Conservation (phyloP, 1,140 invertebrate genomes). For the Aphelinus certus region DNA sequence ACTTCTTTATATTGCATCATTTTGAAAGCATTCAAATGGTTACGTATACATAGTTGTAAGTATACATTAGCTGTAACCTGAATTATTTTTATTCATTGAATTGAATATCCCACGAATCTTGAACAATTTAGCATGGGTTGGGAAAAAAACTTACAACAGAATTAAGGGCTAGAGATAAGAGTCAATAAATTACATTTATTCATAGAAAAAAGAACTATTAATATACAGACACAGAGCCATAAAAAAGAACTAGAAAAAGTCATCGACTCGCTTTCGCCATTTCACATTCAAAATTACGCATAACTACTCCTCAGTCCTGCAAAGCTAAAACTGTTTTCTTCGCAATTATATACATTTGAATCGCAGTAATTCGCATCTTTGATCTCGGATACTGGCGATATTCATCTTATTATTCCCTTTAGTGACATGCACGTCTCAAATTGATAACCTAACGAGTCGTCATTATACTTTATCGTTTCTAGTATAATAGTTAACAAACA, state of each 20-base stretch:
- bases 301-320: constrained; percentile 40
- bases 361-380: constrained; percentile 2
- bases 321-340: constrained; percentile 36
- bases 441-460: constrained; percentile 26
- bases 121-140: neutral
- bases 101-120: too few relatives aligned
- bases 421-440: constrained; percentile 13
- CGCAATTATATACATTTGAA: constrained; percentile 19
- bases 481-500: constrained; percentile 25
- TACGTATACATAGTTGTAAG: too few relatives aligned
- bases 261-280: constrained; percentile 36
- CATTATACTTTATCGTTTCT: neutral
- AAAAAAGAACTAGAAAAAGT: constrained; percentile 45
- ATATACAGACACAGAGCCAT: constrained; percentile 45
- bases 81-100: too few relatives aligned
- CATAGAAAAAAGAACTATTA: constrained; percentile 50
- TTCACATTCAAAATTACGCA: constrained; percentile 34
- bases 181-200: constrained; percentile 58
- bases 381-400: constrained; percentile 31
- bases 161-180: neutral
- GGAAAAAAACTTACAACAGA: neutral
- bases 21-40: too few relatives aligned
- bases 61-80: too few relatives aligned
- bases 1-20: too few relatives aligned
- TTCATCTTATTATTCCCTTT: constrained; percentile 16